Percentiles rank a stretch among this genome's conserved stretches.
These are phyloP conservation scores for Bradynema listronoti DNA, from an alignment of 1,140 invertebrate genomes.

Conservation along the genomic window DNA sequence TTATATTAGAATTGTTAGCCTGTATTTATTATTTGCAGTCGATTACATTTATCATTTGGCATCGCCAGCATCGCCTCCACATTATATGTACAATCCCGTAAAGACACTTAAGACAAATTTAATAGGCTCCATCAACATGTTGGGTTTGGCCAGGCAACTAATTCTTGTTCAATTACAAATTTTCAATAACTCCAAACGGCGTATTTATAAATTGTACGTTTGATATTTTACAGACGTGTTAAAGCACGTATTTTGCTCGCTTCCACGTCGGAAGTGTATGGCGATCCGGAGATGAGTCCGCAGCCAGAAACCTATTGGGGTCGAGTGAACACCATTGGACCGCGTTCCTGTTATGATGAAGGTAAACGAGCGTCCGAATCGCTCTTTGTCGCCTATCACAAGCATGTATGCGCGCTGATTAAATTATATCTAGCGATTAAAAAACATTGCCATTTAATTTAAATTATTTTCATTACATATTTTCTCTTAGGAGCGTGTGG, in stretches of 20 bases:
- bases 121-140: conserved; percentile 96
- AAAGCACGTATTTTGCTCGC: conserved; percentile 88
- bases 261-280: conserved; percentile 96
- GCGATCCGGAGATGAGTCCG: conserved; percentile 90
- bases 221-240: conserved; percentile 67
- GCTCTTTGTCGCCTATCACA: conserved; percentile 88
- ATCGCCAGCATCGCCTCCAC: conserved; percentile 92
- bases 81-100: conserved; percentile 99
- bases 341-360: conserved; percentile 94
- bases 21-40: conserved; percentile 62
- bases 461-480: no score
- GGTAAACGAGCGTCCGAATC: conserved; percentile 94
- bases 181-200: background rate
- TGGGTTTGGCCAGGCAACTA: conserved; percentile 70
- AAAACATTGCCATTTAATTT: no score
- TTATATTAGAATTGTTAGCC: background rate
- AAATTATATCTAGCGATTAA: no score
- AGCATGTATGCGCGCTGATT: no score
- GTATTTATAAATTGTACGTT: background rate
- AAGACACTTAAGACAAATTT: conserved; percentile 99
- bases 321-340: conserved; percentile 94
- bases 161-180: no score
- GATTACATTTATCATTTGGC: conserved; percentile 99
- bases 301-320: conserved; percentile 93
- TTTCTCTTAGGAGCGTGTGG: conserved; percentile 71